A percentile compares a stretch with the other conserved stretches of the same genome.
Evolutionary conservation across 2,888 invertebrate species (phyloP).

Genomic region (Tetranychus piercei): DNA sequence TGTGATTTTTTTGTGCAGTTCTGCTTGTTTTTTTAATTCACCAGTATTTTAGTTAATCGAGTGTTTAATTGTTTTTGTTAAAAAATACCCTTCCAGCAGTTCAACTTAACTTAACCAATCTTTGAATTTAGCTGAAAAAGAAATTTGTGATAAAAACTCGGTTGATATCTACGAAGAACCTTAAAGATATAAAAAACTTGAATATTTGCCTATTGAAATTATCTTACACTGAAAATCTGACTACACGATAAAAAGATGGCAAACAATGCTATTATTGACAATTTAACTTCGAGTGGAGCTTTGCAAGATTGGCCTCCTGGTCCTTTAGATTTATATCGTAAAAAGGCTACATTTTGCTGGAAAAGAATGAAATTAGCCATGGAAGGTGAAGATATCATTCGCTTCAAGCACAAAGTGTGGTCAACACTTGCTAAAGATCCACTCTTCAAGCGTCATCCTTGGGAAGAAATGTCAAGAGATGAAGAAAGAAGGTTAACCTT

Average conservation of each 20-base stretch:
- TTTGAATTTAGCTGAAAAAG: no score
- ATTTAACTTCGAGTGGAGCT: background rate
- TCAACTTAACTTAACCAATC: no score
- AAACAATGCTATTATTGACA: background rate
- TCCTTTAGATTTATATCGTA: slow-evolving; percentile 58
- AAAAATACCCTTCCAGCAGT: no score
- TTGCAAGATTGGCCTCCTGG: slow-evolving; percentile 37
- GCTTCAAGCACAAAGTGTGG: slow-evolving; percentile 61
- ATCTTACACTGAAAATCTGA: background rate
- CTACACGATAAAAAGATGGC: background rate
- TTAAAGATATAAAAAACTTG: no score
- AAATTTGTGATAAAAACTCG: no score
- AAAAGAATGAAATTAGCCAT: slow-evolving; percentile 58
- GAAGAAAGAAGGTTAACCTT: slow-evolving; percentile 41
- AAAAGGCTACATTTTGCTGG: slow-evolving; percentile 65
- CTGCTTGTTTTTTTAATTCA: no score
- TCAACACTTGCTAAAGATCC: slow-evolving; percentile 56
- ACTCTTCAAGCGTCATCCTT: slow-evolving; percentile 46
- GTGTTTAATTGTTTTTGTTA: no score
- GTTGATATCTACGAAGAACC: no score
- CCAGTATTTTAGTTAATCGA: no score
- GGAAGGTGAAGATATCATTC: slow-evolving; percentile 54
- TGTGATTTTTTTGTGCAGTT: no score
- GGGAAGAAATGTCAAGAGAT: slow-evolving; percentile 45
- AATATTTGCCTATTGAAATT: background rate